Percentiles rank a stretch among this genome's conserved stretches.
Evolutionary conservation across 1,140 invertebrate species (phyloP).

Genomic region (Bathynomus jamesi): DNA sequence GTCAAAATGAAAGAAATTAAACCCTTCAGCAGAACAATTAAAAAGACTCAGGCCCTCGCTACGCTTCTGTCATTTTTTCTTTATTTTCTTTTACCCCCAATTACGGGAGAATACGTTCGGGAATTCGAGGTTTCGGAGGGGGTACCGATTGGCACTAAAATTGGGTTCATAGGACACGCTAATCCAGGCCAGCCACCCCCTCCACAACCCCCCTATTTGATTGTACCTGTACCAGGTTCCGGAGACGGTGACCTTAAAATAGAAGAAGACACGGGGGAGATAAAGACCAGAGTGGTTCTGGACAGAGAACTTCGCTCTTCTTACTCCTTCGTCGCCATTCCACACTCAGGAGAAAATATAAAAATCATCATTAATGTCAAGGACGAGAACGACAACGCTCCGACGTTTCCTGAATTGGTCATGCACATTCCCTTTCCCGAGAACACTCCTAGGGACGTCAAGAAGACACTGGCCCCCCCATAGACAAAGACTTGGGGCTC

Average conservation of each 20-base stretch:
- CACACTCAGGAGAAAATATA: constrained; percentile 71
- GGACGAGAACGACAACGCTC: constrained; percentile 97
- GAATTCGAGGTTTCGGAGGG: constrained; percentile 80
- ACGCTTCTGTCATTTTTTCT: neutral
- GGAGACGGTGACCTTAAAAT: constrained; percentile 82
- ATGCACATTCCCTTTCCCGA: constrained; percentile 91
- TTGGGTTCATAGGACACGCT: constrained; percentile 66
- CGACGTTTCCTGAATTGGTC: constrained; percentile 67
- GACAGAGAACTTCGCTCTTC: constrained; percentile 80
- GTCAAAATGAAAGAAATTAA: neutral
- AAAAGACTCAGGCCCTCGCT: neutral
- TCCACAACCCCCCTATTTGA: constrained; percentile 63
- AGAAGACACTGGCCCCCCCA: constrained; percentile 78
- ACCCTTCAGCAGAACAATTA: neutral
- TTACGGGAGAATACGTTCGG: constrained; percentile 50
- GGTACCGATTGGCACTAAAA: constrained; percentile 70
- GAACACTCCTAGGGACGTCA: constrained; percentile 84
- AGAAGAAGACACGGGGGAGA: constrained; percentile 81
- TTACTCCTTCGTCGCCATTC: constrained; percentile 82
- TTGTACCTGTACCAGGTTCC: constrained; percentile 72
- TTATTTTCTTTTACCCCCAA: constrained; percentile 11
- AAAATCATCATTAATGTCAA: constrained; percentile 77
- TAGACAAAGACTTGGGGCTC: constrained; percentile 79
- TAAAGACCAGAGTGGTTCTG: constrained; percentile 70
- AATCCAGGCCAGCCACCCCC: constrained; percentile 54